Percentiles rank a stretch among this genome's conserved stretches.
These are phyloP conservation scores for Acleris cristana DNA, from an alignment of 2,888 invertebrate genomes.

Conservation along the genomic window DNA sequence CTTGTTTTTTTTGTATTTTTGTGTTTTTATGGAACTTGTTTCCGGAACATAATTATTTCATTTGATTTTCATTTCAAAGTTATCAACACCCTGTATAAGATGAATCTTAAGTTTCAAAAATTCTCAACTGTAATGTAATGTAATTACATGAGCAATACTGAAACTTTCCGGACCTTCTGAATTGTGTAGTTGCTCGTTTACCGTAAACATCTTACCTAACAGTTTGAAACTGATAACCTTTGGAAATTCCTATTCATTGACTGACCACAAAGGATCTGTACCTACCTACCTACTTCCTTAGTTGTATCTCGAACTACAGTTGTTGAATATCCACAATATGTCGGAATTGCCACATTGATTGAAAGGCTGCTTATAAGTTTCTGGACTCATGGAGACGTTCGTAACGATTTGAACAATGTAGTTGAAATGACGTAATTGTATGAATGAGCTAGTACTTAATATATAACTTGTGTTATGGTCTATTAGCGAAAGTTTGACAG, in stretches of 20 bases:
- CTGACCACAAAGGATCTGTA: constrained; percentile 24
- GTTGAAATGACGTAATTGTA: constrained; percentile 14
- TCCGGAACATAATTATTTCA: too few species aligned
- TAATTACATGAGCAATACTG: constrained; percentile 21
- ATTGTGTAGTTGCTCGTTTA: constrained; percentile 13
- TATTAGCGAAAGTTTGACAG: too few species aligned
- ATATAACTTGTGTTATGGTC: too few species aligned
- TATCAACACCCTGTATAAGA: constrained; percentile 69
- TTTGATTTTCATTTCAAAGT: constrained; percentile 30
- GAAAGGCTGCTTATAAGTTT: constrained; percentile 8
- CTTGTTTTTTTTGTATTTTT: too few species aligned
- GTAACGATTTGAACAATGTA: constrained; percentile 11
- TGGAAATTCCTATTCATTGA: constrained; percentile 26
- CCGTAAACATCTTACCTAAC: constrained; percentile 35
- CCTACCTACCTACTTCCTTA: constrained; percentile 13
- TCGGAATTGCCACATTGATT: constrained; percentile 15
- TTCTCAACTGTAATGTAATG: too few species aligned
- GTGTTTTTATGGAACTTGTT: too few species aligned
- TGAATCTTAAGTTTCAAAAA: constrained; percentile 55
- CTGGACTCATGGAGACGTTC: constrained; percentile 14
- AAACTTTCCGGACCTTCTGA: constrained; percentile 19
- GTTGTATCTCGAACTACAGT: constrained; percentile 24
- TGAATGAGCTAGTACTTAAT: neutral
- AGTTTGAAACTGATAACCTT: constrained; percentile 33
- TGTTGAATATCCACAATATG: neutral